phyloP scores from a whole-genome alignment of 2,888 invertebrate genomes.

The Onthophagus sagittarius region DNA sequence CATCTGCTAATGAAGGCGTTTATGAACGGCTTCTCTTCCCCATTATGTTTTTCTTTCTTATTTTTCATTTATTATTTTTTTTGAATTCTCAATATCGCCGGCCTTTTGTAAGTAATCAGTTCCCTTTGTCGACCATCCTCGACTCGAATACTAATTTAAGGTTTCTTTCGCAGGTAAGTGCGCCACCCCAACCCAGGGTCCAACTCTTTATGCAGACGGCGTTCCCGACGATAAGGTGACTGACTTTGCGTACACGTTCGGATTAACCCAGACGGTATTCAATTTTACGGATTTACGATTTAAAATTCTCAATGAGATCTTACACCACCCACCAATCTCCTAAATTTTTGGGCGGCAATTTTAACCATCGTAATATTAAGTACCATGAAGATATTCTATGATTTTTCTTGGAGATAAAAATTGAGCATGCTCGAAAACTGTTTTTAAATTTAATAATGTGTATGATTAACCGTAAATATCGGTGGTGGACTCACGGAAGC shows the following conservation, averaged over 20 bases:
- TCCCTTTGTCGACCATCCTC: slow-evolving; percentile 20
- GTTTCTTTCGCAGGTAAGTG: slow-evolving; percentile 30
- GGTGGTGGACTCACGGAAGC: not conserved
- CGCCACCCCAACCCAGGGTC: not conserved
- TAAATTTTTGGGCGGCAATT: not conserved
- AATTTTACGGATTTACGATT: not conserved
- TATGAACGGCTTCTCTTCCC: not conserved
- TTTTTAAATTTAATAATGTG: not conserved
- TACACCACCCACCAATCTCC: not conserved
- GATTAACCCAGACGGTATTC: slow-evolving; percentile 7
- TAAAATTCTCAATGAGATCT: not conserved
- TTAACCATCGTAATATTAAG: not conserved
- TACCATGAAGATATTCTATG: too few species aligned
- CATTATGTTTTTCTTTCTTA: not conserved
- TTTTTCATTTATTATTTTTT: not conserved
- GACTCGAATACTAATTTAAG: slow-evolving; percentile 27
- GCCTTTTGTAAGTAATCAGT: slow-evolving; percentile 15
- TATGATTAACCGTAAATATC: not conserved
- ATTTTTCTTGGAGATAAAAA: too few species aligned
- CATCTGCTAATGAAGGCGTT: not conserved
- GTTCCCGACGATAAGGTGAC: slow-evolving; percentile 32
- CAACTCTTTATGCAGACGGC: slow-evolving; percentile 31
- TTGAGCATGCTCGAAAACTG: too few species aligned
- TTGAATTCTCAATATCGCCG: not conserved
- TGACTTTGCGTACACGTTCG: slow-evolving; percentile 24